A percentile compares a stretch with the other conserved stretches of the same genome.
phyloP scores from a whole-genome alignment of 2,888 invertebrate species.

The Syrphus vitripennis region DNA sequence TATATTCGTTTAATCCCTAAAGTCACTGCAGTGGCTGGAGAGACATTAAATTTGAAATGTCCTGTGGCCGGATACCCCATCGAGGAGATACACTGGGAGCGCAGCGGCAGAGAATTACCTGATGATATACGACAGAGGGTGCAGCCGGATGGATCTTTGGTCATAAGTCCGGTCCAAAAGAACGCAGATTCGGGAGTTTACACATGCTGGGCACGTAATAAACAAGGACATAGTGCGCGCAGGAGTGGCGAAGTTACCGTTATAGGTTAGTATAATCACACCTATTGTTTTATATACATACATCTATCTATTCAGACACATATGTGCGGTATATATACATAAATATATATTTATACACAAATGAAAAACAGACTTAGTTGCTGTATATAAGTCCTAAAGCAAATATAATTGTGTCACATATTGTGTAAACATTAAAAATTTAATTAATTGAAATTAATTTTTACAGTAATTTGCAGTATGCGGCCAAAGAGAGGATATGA shows the following conservation, averaged over 20 bases:
- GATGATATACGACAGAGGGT: constrained; percentile 90
- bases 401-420: too few species aligned
- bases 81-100: constrained; percentile 90
- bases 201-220: constrained; percentile 90
- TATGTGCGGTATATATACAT: background rate
- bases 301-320: background rate
- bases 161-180: constrained; percentile 89
- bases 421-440: constrained; percentile 45
- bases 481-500: constrained; percentile 16
- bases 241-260: constrained; percentile 89
- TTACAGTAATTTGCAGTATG: constrained; percentile 46
- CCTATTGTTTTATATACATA: constrained; percentile 25
- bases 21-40: constrained; percentile 91
- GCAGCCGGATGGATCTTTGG: constrained; percentile 87
- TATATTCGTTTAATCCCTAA: constrained; percentile 90
- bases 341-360: background rate
- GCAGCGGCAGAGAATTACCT: constrained; percentile 88
- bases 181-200: constrained; percentile 89
- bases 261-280: constrained; percentile 85
- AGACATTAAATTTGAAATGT: constrained; percentile 88
- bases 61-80: constrained; percentile 92
- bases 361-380: background rate
- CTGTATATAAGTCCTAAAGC: background rate
- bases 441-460: constrained; percentile 67
- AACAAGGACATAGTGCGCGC: constrained; percentile 88